Evolutionary conservation across 2,113 vertebrate genomes (phyloP).

Genomic region (Smithornis capensis): DNA sequence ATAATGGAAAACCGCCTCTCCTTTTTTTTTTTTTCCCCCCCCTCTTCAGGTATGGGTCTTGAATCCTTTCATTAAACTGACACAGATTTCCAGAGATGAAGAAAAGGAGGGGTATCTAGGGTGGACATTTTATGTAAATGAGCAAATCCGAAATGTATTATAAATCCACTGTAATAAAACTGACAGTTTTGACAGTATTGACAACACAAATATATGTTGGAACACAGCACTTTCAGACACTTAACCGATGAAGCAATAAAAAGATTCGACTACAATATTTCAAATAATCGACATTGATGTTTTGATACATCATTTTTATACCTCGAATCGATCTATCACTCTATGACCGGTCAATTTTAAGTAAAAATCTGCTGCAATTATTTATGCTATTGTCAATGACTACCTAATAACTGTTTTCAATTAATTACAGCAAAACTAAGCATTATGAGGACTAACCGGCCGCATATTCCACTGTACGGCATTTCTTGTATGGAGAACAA

Average conservation of each 20-base stretch:
- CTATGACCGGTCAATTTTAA: slow-evolving; percentile 77
- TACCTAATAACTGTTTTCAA: slow-evolving; percentile 76
- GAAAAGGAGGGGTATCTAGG: slow-evolving; percentile 60
- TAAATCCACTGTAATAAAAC: slow-evolving; percentile 77
- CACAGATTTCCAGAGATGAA: slow-evolving; percentile 61
- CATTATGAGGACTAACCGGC: slow-evolving; percentile 36
- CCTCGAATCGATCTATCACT: slow-evolving; percentile 77
- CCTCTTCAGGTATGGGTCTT: slow-evolving; percentile 34
- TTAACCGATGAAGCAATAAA: slow-evolving; percentile 83
- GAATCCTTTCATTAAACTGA: slow-evolving; percentile 72
- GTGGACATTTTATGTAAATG: slow-evolving; percentile 81
- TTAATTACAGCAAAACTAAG: slow-evolving; percentile 69
- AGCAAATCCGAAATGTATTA: slow-evolving; percentile 77
- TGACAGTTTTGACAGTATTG: slow-evolving; percentile 84
- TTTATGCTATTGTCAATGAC: slow-evolving; percentile 77
- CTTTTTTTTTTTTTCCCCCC: neutral
- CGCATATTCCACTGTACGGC: neutral
- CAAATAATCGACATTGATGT: slow-evolving; percentile 83
- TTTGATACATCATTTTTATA: slow-evolving; percentile 83
- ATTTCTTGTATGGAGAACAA: neutral
- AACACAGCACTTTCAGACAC: slow-evolving; percentile 81
- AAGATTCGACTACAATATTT: slow-evolving; percentile 83
- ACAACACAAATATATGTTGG: slow-evolving; percentile 83
- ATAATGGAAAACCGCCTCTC: slow-evolving; percentile 27
- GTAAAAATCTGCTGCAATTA: slow-evolving; percentile 78